Base-by-base conservation (phyloP, 2,888 invertebrate species). In the Petrolisthes manimaculis region DNA sequence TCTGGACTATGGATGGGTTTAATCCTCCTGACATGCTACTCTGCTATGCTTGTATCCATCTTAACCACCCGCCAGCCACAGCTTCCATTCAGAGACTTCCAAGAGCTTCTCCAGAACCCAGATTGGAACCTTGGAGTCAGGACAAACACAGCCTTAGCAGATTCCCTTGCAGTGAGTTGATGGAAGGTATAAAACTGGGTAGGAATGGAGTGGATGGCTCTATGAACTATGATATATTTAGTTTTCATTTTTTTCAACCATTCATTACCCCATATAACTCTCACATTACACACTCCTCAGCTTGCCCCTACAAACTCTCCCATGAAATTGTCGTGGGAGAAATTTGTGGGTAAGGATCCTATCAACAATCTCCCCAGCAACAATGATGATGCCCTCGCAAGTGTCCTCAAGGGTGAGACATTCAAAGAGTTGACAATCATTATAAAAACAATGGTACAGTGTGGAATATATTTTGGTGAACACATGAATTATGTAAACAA, bases 101-200 rank as follows among this genome's bases (percentile, higher is more conserved):
- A 82, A 54, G 90, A 75, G 6, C 85, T 90, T n/a, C 83, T 87
- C 3, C 8, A 90, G 51, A 81, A 74, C 6, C 88, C 87, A 12
- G 84, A 88, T 74, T 90, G 90, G 90, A 86, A 90, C 55, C 75
- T 89, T 51, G 89, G 89, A n/a, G 89, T 89, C 24, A 78, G 89
- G 14, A 89, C 89, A 6, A 89, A 89, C 55, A 89, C 89, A 21
- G 89, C 89, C 6, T 81, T 89, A 9, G 86, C 89, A 14, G 89
- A 89, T 56, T 69, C 89, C n/a, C 81, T 89, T 8, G 89, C 89
- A 53, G 89, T 89, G 51, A 55, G 86, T 81, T 78, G 21, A 79
- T 75, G 75, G 37, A 75, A 12, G 21, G 75, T 12, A 53, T 75
- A 37, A 37, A 12, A 21, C 12, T 18, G 21, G 75, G 75, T 18